These are phyloP conservation scores for Zosterops borbonicus DNA, from an alignment of 2,113 vertebrate genomes.

Conservation along the genomic window DNA sequence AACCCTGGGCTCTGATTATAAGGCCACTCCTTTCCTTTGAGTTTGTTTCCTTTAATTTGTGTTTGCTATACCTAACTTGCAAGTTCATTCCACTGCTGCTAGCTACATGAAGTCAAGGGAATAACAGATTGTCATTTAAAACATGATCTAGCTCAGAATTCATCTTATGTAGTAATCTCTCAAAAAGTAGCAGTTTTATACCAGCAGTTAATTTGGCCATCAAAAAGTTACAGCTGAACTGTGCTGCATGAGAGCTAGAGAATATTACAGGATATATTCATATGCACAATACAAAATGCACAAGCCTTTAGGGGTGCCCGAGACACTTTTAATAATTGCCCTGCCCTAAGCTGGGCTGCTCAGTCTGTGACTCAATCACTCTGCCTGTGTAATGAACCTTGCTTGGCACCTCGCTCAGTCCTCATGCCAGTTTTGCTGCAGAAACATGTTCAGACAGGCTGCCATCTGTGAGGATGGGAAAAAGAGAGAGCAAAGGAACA, in stretches of 20 bases:
- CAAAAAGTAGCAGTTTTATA: neutral
- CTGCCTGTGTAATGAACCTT: neutral
- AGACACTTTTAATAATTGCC: neutral
- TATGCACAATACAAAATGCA: neutral
- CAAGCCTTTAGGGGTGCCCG: neutral
- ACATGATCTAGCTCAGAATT: neutral
- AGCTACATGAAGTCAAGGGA: neutral
- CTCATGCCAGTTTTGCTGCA: neutral
- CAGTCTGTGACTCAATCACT: neutral
- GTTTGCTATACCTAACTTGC: neutral
- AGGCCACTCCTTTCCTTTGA: neutral
- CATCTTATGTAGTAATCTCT: neutral
- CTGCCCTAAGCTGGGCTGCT: neutral
- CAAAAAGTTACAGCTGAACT: neutral
- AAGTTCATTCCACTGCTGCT: neutral
- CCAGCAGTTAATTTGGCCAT: neutral
- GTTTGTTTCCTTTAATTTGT: constrained; percentile 5
- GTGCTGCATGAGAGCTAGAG: neutral
- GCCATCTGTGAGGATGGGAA: neutral
- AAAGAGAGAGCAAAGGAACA: neutral
- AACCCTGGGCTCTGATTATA: neutral
- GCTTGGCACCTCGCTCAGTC: neutral
- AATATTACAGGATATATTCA: neutral
- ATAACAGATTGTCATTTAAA: neutral
- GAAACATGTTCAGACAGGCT: neutral